Evolutionary conservation across 2,888 invertebrate species (phyloP).

Genomic region (Brenthis hecate): DNA sequence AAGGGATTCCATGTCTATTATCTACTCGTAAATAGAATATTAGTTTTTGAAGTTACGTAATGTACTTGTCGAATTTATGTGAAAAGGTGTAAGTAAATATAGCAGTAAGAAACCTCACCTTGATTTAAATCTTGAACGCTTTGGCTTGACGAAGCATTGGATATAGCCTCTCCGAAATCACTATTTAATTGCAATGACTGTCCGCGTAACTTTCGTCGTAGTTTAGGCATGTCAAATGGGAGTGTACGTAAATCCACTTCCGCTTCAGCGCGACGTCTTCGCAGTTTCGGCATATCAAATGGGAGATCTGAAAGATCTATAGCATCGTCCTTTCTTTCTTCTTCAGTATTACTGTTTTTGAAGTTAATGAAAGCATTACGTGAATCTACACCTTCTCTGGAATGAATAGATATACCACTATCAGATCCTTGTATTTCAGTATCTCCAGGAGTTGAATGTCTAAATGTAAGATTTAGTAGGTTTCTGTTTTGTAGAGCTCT

Average conservation of each 20-base stretch:
- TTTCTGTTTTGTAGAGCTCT: conserved; percentile 90
- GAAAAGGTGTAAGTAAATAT: not conserved
- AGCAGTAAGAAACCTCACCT: conserved; percentile 67
- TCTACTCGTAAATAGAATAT: not conserved
- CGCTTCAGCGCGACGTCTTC: conserved; percentile 87
- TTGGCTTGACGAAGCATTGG: conserved; percentile 91
- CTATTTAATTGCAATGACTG: conserved; percentile 82
- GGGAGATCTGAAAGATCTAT: conserved; percentile 90
- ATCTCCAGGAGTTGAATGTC: conserved; percentile 84
- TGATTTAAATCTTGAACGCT: conserved; percentile 89
- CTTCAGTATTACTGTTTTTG: conserved; percentile 81
- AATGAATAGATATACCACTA: conserved; percentile 93
- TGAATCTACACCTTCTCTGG: conserved; percentile 89
- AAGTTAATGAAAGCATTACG: conserved; percentile 84
- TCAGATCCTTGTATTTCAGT: conserved; percentile 93
- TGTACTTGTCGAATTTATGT: no score
- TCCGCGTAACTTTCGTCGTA: conserved; percentile 88
- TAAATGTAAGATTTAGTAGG: conserved; percentile 85
- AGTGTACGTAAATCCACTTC: conserved; percentile 91
- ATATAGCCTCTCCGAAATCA: conserved; percentile 86
- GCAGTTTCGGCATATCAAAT: conserved; percentile 94
- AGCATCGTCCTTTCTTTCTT: conserved; percentile 78
- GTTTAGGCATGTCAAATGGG: conserved; percentile 96
- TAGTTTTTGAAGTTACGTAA: not conserved
- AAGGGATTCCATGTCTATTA: not conserved